A percentile compares a stretch with the other conserved stretches of the same genome.
Conservation (phyloP, 2,797 vertebrate species). For the Schizopygopsis malacanthus region DNA sequence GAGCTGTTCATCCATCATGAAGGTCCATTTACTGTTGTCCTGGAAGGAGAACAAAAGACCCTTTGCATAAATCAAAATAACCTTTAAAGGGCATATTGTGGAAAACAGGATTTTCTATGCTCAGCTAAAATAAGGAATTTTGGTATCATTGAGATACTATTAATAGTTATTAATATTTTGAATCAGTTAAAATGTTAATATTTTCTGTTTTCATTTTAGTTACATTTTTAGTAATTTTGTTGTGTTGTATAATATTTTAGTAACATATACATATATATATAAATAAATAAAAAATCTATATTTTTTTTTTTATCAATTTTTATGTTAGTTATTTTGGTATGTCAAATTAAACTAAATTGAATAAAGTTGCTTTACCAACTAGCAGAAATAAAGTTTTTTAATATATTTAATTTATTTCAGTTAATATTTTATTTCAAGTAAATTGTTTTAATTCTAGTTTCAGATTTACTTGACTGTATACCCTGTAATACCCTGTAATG, state of each 20-base stretch:
- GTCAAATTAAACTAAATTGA: not conserved
- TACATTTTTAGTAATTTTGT: not conserved
- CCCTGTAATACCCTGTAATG: not conserved
- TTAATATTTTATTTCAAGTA: too few species aligned
- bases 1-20: conserved; percentile 85
- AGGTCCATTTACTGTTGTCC: conserved; percentile 87
- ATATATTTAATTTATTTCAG: not conserved
- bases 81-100: not conserved
- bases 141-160: not conserved
- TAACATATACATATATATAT: not conserved
- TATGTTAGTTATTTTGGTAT: not conserved
- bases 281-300: too few species aligned
- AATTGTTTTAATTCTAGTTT: not conserved
- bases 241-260: not conserved
- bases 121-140: not conserved
- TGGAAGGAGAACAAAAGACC: conserved; percentile 56
- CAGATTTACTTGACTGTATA: not conserved
- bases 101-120: not conserved
- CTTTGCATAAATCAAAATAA: not conserved
- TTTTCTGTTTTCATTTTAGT: not conserved
- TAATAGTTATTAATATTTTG: not conserved
- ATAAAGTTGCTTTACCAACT: not conserved
- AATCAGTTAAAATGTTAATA: too few species aligned
- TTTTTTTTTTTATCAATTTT: not conserved
- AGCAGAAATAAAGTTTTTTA: not conserved